Conservation (phyloP, 2,797 vertebrate species). For the Catostomus latipinnis region DNA sequence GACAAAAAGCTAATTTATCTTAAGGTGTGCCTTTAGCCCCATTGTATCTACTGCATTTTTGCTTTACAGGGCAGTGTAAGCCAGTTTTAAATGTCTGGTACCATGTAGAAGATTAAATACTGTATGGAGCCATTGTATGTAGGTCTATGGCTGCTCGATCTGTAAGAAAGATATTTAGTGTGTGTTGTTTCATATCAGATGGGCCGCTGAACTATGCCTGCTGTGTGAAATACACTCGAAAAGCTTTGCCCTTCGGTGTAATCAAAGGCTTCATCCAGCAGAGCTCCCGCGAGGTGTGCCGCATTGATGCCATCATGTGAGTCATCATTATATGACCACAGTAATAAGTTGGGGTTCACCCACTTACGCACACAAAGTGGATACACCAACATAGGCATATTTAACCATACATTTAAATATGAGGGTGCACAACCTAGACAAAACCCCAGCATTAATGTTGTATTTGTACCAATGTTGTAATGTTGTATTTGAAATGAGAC, state of each 20-base stretch:
- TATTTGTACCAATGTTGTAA: background rate
- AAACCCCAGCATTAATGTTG: background rate
- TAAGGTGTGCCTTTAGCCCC: too few species aligned
- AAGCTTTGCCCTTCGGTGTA: conserved; percentile 50
- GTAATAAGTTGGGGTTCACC: conserved; percentile 19
- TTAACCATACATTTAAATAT: conserved; percentile 33
- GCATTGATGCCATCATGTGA: conserved; percentile 78
- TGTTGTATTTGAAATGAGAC: background rate
- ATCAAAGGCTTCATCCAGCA: conserved; percentile 72
- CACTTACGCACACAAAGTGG: conserved; percentile 39
- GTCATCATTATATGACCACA: conserved; percentile 43
- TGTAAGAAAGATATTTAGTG: conserved; percentile 7
- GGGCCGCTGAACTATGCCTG: conserved; percentile 59
- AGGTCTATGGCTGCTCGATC: background rate
- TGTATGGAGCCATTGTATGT: background rate
- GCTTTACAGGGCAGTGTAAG: too few species aligned
- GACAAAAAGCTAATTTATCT: too few species aligned
- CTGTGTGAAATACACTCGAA: conserved; percentile 68
- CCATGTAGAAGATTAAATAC: background rate
- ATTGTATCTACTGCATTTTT: too few species aligned
- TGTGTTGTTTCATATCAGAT: conserved; percentile 50
- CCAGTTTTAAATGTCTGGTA: too few species aligned
- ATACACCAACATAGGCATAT: background rate
- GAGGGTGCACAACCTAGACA: background rate
- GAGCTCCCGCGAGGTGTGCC: conserved; percentile 66